These are phyloP conservation scores for Protonemura montana DNA, from an alignment of 2,888 invertebrate species.

Conservation along the genomic window DNA sequence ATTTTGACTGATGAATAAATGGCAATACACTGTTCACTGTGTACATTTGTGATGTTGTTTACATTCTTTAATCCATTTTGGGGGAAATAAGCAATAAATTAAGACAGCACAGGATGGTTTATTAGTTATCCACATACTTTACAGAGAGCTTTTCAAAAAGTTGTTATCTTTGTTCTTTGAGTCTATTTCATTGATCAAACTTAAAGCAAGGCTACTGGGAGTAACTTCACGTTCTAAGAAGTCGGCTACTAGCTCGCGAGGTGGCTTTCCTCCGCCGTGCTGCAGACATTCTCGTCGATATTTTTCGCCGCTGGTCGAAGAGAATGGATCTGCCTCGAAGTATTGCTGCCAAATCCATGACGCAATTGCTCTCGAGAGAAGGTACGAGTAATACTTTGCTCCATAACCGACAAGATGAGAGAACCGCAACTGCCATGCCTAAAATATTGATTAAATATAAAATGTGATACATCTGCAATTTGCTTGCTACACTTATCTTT, in stretches of 20 bases:
- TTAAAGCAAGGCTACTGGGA: slow-evolving; percentile 77
- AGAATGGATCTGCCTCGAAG: slow-evolving; percentile 81
- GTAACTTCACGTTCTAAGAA: slow-evolving; percentile 81
- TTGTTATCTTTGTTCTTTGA: slow-evolving; percentile 64
- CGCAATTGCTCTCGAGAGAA: slow-evolving; percentile 92
- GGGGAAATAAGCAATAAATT: background rate
- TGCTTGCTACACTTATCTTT: too few relatives aligned
- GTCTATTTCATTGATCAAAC: slow-evolving; percentile 79
- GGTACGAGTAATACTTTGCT: slow-evolving; percentile 97
- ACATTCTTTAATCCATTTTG: too few relatives aligned
- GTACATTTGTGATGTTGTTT: background rate
- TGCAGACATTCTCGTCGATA: slow-evolving; percentile 80
- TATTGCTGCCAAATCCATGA: slow-evolving; percentile 91
- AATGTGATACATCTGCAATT: background rate
- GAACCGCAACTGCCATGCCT: slow-evolving; percentile 96
- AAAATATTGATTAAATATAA: slow-evolving; percentile 43
- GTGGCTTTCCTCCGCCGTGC: slow-evolving; percentile 88
- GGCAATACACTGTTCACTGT: background rate
- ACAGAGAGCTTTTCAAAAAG: slow-evolving; percentile 4
- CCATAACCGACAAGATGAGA: slow-evolving; percentile 98
- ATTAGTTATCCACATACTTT: background rate
- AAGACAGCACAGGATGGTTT: background rate
- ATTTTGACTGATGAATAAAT: background rate
- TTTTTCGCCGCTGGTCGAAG: slow-evolving; percentile 77
- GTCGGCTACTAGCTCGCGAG: slow-evolving; percentile 77